Base-by-base conservation (phyloP, 23 tunicate genomes). In the Diplosoma virens region DNA sequence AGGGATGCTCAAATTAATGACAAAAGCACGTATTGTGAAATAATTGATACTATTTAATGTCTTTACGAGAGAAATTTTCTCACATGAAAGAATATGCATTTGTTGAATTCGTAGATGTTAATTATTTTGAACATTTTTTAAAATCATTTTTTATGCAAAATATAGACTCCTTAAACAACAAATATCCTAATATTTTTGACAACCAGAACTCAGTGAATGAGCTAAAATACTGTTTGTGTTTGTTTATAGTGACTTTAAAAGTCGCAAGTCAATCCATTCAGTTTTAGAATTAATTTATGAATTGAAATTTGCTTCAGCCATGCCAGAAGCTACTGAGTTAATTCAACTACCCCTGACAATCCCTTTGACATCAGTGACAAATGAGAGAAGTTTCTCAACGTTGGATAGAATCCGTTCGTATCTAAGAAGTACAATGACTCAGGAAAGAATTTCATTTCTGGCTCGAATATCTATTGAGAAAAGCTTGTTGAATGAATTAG, bases 361-460 rank as follows among this genome's bases (percentile, higher is more conserved):
- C 63, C 63, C 63, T 56, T 25, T 11, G 25, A 56, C 63, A 56
- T 56, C 63, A 56, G 63, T 20, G 63, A 20, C 63, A 56, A 56
- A 56, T 20, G 63, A 56, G 63, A 56, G 25, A 56, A 56, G 63
- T 56, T 56, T 56, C 63, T 56, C 63, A 56, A 56, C 63, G 63
- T 56, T 56, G 24, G 20, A 56, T 56, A 56, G 63, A 56, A 56
- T 56, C 63, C 24, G 63, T 11, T 56, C 24, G 63, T 56, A 56
- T 56, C 63, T 56, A 20, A 16, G 63, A 56, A 56, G 25, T 20
- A 56, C 25, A 20, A 11, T 56, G 63, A 20, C 24, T 56, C 63
- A 56, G 6, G 63, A 56, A 25, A 20, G 24, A 20, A 22, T 56
- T 56, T 56, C 63, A 20, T 56, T 20, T 4, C 25, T 56, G 63